Base-by-base conservation (phyloP, 2,888 invertebrate genomes). In the Tenthredo amoena region DNA sequence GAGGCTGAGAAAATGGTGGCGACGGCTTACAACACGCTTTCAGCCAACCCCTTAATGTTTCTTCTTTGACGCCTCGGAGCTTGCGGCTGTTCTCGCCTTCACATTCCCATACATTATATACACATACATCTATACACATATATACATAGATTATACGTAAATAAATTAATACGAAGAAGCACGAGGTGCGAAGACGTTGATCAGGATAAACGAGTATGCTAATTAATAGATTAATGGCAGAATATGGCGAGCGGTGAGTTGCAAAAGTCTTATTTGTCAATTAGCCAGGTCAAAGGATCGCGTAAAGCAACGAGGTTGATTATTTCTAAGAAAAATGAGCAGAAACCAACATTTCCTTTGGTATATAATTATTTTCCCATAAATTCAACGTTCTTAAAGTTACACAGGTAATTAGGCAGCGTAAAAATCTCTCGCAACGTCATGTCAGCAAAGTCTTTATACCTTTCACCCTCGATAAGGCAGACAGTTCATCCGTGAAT, bases 41-140 rank as follows among this genome's bases (percentile, higher is more conserved):
- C 58, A 81, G 21, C 34, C 43, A 50, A 58, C 79, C 37, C 79
- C 79, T 81, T 81, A 62, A 81, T 62, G 79, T 81, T 81, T 81
- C 79, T 81, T 81, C 79, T 81, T 81, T 81, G 79, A 81, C 79
- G 79, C 79, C 79, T 81, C 31, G 12, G 40, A 34, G 62, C 62
- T 50, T 47, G 50, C 55, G 47, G 47, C 50, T 47, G 26, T 50
- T 40, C 43, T 12, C 43, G 5, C 74, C 74, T 15, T 0, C 26
- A 9, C 40, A 10, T 37, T 7, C 71, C 37, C 37, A 37, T 18
- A 37, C 31, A 7, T 1, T n/a, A 37, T 26, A 65, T 40, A 34
- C 72, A 40, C 21, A 43, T 18, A 76, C 26, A 26, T 1, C 26
- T 26, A 26, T 26, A 26, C 1, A 26, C 26, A 1, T 5, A 10